A percentile compares a stretch with the other conserved stretches of the same genome.
phyloP scores from a whole-genome alignment of 2,797 vertebrate genomes.

The Sternotherus odoratus region DNA sequence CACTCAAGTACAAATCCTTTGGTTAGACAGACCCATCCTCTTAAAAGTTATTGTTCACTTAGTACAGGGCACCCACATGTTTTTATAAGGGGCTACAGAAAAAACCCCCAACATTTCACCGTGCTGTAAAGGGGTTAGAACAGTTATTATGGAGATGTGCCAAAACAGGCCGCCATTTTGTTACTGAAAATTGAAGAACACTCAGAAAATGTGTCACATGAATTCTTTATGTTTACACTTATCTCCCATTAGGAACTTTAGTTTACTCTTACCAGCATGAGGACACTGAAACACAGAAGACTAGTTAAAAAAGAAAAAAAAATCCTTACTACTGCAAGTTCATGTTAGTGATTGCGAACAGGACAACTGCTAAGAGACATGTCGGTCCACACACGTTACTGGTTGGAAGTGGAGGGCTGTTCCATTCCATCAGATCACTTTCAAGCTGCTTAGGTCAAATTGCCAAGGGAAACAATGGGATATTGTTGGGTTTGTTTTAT shows the following conservation, averaged over 20 bases:
- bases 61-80: neutral
- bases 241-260: neutral
- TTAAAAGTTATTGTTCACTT: slow-evolving; percentile 45
- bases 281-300: neutral
- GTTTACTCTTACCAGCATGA: neutral
- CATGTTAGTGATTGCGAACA: neutral
- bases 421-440: neutral
- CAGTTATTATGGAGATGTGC: slow-evolving; percentile 17
- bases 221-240: slow-evolving; percentile 44
- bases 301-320: neutral
- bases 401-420: neutral
- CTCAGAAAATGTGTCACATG: neutral
- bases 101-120: slow-evolving; percentile 22
- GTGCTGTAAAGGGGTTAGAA: neutral
- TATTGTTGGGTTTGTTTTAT: slow-evolving; percentile 16
- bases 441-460: neutral
- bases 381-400: slow-evolving; percentile 4
- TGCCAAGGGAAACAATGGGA: slow-evolving; percentile 28
- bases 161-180: slow-evolving; percentile 39
- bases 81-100: neutral
- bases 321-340: neutral
- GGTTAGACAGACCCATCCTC: slow-evolving; percentile 29
- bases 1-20: slow-evolving; percentile 62
- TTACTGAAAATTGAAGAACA: neutral
- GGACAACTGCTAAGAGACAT: neutral